Base-by-base conservation (phyloP, 2,797 vertebrate species). In the Paedocypris micromegethes region DNA sequence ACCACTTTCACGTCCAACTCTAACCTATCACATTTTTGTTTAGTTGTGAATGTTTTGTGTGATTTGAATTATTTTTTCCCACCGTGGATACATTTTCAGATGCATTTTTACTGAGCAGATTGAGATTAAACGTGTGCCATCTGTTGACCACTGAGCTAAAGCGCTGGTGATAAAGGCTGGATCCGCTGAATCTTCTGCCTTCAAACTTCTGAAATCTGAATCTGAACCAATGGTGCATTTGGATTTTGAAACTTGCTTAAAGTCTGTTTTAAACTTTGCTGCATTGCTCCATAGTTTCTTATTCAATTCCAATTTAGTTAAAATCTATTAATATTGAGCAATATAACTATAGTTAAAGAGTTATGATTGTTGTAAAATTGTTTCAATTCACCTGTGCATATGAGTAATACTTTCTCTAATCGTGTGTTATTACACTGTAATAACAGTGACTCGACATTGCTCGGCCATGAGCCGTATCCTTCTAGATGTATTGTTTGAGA, bases 401-500 rank as follows among this genome's bases (percentile, higher is more conserved):
- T 64, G 23, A 41, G 41, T 3, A 58, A 39, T 58, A 57, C 44
- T 63, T 57, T 38, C 68, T 70, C 43, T 70, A 63, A 62, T 39
- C 55, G 60, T 58, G 43, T n/a, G 40, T 42, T 9, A 49, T 69
- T 43, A 37, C n/a, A 70, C n/a, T 56, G 6, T 46, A 43, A 8
- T 56, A 7, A 55, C 44, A 8, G 45, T 23, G 64, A 64, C 41
- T 49, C 45, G 44, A 48, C 5, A 43, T 23, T 39, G 9, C 64
- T 65, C 64, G 71, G 58, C 76, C 73, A 73, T 44, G 59, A 72
- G 23, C 67, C 81, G 75, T 81, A 74, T 82, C 78, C 78, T 80
- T 55, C 48, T 53, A 23, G 73, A 78, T 65, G 73, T 73, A 83
- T 77, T 64, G 77, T 85, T 78, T 73, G 58, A 72, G 74, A 80